These are phyloP conservation scores for Nothobranchius furzeri DNA, from an alignment of 2,113 vertebrate genomes.

Conservation along the genomic window DNA sequence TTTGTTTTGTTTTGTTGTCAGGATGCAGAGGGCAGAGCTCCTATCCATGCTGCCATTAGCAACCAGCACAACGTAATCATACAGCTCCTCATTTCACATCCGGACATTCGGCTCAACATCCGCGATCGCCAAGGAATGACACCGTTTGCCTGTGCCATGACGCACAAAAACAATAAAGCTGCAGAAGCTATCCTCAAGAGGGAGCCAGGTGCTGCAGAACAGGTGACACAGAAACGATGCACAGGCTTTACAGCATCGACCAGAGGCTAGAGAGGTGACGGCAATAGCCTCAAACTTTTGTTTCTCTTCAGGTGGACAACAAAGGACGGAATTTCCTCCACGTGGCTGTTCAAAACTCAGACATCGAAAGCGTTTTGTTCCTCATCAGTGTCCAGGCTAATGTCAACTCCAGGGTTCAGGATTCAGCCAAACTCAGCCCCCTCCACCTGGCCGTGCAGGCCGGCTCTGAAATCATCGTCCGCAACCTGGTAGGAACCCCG, in stretches of 20 bases:
- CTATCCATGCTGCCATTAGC: conserved; percentile 94
- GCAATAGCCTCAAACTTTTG: neutral
- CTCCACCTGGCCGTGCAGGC: conserved; percentile 96
- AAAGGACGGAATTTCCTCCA: conserved; percentile 98
- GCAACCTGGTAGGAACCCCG: conserved; percentile 87
- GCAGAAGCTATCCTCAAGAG: conserved; percentile 95
- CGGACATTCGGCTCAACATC: conserved; percentile 89
- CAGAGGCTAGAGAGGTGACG: fast-evolving
- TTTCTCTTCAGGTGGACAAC: conserved; percentile 87
- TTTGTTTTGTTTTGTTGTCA: conserved; percentile 54
- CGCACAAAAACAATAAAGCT: conserved; percentile 96
- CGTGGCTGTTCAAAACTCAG: conserved; percentile 92
- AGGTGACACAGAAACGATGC: conserved; percentile 74
- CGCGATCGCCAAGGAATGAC: conserved; percentile 96
- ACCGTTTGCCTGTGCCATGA: conserved; percentile 98
- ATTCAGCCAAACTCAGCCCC: conserved; percentile 93
- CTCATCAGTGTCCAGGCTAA: conserved; percentile 98
- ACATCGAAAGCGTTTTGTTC: conserved; percentile 98
- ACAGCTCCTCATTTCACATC: conserved; percentile 95
- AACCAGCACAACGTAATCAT: conserved; percentile 95
- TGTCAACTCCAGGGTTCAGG: conserved; percentile 95
- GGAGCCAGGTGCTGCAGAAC: conserved; percentile 94
- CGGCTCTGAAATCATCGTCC: conserved; percentile 96
- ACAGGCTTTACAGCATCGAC: fast-evolving
- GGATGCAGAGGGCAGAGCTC: conserved; percentile 95